Conservation (phyloP, 2,113 vertebrate species). For the Syngnathoides biaculeatus region DNA sequence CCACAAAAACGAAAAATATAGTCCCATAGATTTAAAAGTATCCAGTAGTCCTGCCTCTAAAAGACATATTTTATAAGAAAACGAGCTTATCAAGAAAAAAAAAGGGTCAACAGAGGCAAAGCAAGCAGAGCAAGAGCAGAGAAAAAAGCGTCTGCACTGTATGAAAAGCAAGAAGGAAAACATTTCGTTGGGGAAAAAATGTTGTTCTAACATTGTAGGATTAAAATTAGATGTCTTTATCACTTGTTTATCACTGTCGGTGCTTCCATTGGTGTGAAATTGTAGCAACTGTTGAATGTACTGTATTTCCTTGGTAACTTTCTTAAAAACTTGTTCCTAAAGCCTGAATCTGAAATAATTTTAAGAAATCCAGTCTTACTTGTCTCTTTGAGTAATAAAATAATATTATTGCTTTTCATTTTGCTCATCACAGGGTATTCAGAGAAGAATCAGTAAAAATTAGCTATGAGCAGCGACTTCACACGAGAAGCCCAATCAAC, state of each 20-base stretch:
- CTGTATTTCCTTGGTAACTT: no score
- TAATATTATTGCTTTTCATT: neutral
- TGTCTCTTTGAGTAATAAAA: neutral
- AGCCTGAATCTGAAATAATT: neutral
- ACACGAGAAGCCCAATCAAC: slow-evolving; percentile 12
- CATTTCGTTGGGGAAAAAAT: no score
- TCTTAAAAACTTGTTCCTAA: no score
- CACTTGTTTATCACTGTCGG: neutral
- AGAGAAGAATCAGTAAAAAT: slow-evolving; percentile 21
- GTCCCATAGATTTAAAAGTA: no score
- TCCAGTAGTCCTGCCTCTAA: no score
- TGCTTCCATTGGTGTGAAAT: neutral
- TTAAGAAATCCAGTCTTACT: neutral
- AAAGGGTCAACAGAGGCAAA: no score
- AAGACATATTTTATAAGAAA: no score
- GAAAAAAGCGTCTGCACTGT: no score
- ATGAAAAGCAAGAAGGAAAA: no score
- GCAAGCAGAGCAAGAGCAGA: no score
- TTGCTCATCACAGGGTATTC: slow-evolving; percentile 7
- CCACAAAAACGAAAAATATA: no score
- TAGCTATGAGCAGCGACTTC: slow-evolving; percentile 23
- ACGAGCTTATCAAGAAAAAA: no score
- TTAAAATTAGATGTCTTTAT: neutral
- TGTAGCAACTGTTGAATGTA: neutral
- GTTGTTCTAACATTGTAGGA: neutral